Conservation (phyloP, 2,797 vertebrate species). For the Triplophysa yarkandensis region DNA sequence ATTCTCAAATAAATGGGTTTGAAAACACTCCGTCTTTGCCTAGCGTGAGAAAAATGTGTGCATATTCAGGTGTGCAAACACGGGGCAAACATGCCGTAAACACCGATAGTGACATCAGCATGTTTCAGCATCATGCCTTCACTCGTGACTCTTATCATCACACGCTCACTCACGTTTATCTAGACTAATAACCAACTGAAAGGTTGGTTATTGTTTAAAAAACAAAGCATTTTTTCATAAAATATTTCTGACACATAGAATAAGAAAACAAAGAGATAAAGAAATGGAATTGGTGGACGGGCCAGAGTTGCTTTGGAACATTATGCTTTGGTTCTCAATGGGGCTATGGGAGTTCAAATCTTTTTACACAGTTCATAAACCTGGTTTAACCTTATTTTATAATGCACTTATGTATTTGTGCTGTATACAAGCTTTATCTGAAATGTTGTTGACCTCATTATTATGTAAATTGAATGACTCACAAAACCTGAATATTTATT, state of each 20-base stretch:
- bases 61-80: neutral
- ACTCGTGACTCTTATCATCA: neutral
- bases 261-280: neutral
- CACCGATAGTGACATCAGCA: conserved; percentile 33
- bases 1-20: conserved; percentile 20
- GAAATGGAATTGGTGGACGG: neutral
- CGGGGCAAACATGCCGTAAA: conserved; percentile 1
- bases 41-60: neutral
- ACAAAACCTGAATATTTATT: neutral
- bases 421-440: neutral
- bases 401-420: too few relatives aligned
- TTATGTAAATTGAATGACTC: neutral
- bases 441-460: neutral
- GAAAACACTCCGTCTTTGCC: conserved; percentile 16
- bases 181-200: neutral
- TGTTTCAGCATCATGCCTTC: conserved; percentile 12
- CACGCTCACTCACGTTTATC: neutral
- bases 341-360: too few relatives aligned
- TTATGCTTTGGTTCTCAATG: too few relatives aligned
- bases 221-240: neutral
- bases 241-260: neutral
- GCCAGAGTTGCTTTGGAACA: neutral
- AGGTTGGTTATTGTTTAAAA: conserved; percentile 12
- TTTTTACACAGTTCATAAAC: neutral
- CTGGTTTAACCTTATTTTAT: too few relatives aligned